Evolutionary conservation across 2,113 vertebrate genomes (phyloP).

Genomic region (Notarius lentiginosus): DNA sequence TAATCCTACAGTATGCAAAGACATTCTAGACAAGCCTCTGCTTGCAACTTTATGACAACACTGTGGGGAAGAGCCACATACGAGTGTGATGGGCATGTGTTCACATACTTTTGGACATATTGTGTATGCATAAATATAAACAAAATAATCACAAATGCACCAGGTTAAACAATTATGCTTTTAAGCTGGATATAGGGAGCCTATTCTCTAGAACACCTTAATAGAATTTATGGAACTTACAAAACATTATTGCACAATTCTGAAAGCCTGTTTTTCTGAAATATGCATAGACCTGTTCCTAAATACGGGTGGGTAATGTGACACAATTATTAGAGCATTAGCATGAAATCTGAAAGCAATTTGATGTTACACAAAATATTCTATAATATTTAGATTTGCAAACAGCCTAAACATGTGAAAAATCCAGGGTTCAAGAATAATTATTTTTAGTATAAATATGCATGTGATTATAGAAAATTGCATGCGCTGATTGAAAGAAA

Average conservation of each 20-base stretch:
- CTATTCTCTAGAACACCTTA: not conserved
- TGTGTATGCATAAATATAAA: not conserved
- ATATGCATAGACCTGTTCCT: not conserved
- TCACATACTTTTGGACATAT: not conserved
- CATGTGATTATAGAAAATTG: too few relatives aligned
- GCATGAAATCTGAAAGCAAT: not conserved
- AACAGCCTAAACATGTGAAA: not conserved
- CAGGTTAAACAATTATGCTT: not conserved
- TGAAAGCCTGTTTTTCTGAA: not conserved
- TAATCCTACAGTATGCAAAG: too few relatives aligned
- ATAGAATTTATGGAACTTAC: not conserved
- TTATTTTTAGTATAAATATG: too few relatives aligned
- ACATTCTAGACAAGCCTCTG: not conserved
- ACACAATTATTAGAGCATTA: not conserved
- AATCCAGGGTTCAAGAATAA: not conserved
- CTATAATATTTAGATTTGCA: not conserved
- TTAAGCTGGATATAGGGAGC: not conserved
- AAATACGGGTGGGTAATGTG: not conserved
- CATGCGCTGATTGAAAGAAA: too few relatives aligned
- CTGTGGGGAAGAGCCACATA: not conserved
- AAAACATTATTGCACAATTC: not conserved
- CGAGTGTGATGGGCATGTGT: not conserved
- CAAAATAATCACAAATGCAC: not conserved
- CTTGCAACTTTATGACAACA: not conserved
- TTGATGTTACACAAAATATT: not conserved